Evolutionary conservation across 1,140 invertebrate species (phyloP).

Genomic region (Leptonema lineaticorne): DNA sequence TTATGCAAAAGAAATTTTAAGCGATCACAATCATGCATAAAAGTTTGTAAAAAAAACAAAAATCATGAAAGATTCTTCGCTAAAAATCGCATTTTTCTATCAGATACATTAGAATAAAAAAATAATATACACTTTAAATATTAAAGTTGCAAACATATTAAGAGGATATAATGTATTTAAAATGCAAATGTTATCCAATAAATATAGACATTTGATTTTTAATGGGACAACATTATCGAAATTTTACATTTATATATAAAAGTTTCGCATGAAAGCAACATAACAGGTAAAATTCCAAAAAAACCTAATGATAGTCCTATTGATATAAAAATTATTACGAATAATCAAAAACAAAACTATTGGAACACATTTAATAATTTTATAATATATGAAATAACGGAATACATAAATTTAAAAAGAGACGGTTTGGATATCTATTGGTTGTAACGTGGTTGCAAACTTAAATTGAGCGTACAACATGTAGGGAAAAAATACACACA

Average conservation of each 20-base stretch:
- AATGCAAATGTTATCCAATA: neutral
- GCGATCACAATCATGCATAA: too few relatives aligned
- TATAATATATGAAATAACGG: too few relatives aligned
- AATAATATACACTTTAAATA: too few relatives aligned
- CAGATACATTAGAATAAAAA: too few relatives aligned
- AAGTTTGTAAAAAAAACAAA: too few relatives aligned
- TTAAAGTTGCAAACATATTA: too few relatives aligned
- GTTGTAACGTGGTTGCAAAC: neutral
- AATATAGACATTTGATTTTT: neutral
- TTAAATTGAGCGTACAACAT: neutral
- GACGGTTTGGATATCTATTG: neutral
- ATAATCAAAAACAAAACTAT: neutral
- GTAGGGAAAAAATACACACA: neutral
- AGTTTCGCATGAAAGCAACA: neutral
- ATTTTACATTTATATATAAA: neutral
- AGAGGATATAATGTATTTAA: too few relatives aligned
- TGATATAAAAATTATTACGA: neutral
- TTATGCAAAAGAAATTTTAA: too few relatives aligned
- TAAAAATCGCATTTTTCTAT: too few relatives aligned
- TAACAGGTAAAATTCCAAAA: neutral
- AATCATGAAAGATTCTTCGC: too few relatives aligned
- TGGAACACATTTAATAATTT: too few relatives aligned
- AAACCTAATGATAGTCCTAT: neutral
- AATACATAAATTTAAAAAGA: neutral
- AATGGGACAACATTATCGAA: slow-evolving; percentile 13